A percentile compares a stretch with the other conserved stretches of the same genome.
phyloP scores from a whole-genome alignment of 2,888 invertebrate species.

The Tanypteryx hageni region DNA sequence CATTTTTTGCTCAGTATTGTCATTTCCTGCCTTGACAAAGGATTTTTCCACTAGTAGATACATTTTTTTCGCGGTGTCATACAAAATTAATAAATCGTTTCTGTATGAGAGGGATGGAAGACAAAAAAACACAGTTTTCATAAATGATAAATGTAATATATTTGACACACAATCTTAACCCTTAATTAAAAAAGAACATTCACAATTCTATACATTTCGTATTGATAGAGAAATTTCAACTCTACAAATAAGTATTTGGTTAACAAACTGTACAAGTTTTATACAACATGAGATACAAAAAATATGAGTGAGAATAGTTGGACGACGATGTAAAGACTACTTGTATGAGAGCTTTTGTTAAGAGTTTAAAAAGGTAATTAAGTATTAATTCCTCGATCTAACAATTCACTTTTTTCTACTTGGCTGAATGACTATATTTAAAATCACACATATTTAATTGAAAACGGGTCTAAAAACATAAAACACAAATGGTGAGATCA shows the following conservation, averaged over 20 bases:
- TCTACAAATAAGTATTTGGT: slow-evolving; percentile 28
- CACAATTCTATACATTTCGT: slow-evolving; percentile 48
- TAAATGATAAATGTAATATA: slow-evolving; percentile 43
- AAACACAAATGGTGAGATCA: slow-evolving; percentile 30
- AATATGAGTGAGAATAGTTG: slow-evolving; percentile 38
- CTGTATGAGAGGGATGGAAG: not conserved
- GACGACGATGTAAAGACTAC: slow-evolving; percentile 20
- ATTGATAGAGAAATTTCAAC: slow-evolving; percentile 31
- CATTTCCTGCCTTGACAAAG: no score
- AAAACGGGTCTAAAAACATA: not conserved
- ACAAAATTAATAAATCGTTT: no score
- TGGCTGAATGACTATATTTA: not conserved
- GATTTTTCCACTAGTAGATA: no score
- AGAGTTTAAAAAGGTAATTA: not conserved
- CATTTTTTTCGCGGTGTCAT: no score
- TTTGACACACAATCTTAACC: slow-evolving; percentile 50
- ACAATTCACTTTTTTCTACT: not conserved
- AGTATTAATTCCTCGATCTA: not conserved
- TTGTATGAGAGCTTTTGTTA: not conserved
- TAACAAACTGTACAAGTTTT: slow-evolving; percentile 61
- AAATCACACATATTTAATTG: not conserved
- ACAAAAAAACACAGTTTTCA: not conserved
- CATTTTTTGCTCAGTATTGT: no score
- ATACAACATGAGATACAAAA: slow-evolving; percentile 59
- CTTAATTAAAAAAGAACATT: slow-evolving; percentile 49